Base-by-base conservation (phyloP, 2,113 vertebrate species). In the Vicugna pacos region DNA sequence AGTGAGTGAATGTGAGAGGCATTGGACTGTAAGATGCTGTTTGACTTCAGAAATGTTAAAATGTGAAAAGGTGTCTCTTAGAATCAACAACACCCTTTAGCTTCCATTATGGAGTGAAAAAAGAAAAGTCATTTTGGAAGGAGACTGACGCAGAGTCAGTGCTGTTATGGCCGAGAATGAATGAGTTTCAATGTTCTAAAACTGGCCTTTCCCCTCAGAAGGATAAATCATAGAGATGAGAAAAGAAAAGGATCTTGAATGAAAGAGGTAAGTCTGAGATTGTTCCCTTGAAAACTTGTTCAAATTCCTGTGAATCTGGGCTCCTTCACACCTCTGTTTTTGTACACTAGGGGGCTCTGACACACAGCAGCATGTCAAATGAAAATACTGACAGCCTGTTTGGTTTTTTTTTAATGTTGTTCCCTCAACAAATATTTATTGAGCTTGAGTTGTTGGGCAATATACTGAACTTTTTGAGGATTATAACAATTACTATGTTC, bases 271-370 rank as follows among this genome's bases (percentile, higher is more conserved):
- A 70, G 35, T 92, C 60, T 42, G 76, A 69, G 54, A 35, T 28
- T 13, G 17, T 35, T 82, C 17, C 35, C 50, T 75, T 22, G 75
- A 42, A 35, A 64, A 28, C 26, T 1, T 32, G 19, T 46, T 79
- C 80, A 54, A 72, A 56, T 84, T 56, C 80, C 26, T 28, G 17
- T 65, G 38, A 24, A 69, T 52, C 35, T 12, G 52, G 50, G 35
- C 30, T 30, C n/a, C 20, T 52, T 32, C 24, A 83, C 46, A 46
- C 17, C 8, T 15, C 24, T 81, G 28, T 48, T 58, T 79, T 54
- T 56, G 62, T 24, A 50, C 91, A 92, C 87, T 81, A 97, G 83
- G 32, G 83, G 83, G 64, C 93, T 86, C 87, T 87, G 62, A 64
- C 35, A 54, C n/a, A 60, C 65, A 93, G 64, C 65, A 90, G 65